Evolutionary conservation across 2,797 vertebrate genomes (phyloP).

Genomic region (Rousettus madagascariensis): DNA sequence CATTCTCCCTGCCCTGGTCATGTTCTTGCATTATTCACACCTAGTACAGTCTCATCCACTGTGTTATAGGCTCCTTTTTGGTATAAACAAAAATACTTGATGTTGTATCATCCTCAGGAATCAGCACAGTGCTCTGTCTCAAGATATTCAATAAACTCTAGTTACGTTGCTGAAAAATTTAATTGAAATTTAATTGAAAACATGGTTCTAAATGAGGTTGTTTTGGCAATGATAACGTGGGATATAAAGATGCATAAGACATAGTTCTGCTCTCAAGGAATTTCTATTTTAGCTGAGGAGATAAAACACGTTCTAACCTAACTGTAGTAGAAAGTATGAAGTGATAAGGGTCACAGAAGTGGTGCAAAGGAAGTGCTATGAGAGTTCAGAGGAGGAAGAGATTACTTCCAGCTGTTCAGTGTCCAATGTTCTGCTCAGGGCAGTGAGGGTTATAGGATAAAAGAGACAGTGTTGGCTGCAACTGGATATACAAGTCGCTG

Average conservation of each 20-base stretch:
- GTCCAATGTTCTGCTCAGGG: not conserved
- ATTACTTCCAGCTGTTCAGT: constrained; percentile 35
- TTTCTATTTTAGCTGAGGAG: constrained; percentile 21
- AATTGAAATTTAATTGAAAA: constrained; percentile 8
- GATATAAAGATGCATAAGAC: not conserved
- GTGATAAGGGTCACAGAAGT: constrained; percentile 19
- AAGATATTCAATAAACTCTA: not conserved
- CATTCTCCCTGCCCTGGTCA: not conserved
- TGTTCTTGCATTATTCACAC: not conserved
- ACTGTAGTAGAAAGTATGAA: constrained; percentile 7
- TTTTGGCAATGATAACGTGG: not conserved
- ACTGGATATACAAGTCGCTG: not conserved
- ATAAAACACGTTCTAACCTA: constrained; percentile 17
- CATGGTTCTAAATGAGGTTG: not conserved
- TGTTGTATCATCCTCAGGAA: not conserved
- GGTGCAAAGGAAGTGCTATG: not conserved
- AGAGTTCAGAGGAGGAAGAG: not conserved
- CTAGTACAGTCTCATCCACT: not conserved
- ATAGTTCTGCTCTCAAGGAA: not conserved
- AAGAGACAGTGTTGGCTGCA: not conserved
- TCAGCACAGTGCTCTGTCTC: not conserved
- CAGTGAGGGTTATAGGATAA: not conserved
- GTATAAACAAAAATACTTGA: not conserved
- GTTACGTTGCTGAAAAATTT: not conserved
- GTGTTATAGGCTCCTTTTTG: not conserved